A percentile compares a stretch with the other conserved stretches of the same genome.
Conservation (phyloP, 1,140 invertebrate species). For the Mamestra configurata region DNA sequence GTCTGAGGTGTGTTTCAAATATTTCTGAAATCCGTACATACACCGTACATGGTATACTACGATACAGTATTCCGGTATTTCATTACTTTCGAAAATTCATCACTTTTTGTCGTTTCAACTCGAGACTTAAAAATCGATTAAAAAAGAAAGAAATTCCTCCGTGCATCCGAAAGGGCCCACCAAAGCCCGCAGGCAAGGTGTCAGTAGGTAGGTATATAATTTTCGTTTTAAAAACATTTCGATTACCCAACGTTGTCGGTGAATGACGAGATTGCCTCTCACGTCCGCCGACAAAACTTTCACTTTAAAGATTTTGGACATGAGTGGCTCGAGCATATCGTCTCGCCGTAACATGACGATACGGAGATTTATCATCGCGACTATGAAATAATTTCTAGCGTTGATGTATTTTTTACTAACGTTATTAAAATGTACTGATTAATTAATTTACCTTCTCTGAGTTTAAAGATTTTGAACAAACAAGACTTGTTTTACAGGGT, state of each 20-base stretch:
- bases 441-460: no score
- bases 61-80: no score
- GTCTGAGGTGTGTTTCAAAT: no score
- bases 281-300: slow-evolving; percentile 75
- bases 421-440: background rate
- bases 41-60: no score
- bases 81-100: background rate
- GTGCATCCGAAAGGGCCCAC: slow-evolving; percentile 17
- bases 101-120: background rate
- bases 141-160: slow-evolving; percentile 12
- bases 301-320: slow-evolving; percentile 82
- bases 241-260: slow-evolving; percentile 74
- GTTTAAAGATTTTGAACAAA: background rate
- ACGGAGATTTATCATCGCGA: background rate
- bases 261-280: slow-evolving; percentile 78
- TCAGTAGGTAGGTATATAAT: slow-evolving; percentile 65
- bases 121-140: slow-evolving; percentile 5
- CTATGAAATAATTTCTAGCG: slow-evolving; percentile 22
- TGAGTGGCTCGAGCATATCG: slow-evolving; percentile 64
- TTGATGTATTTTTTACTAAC: slow-evolving; percentile 2
- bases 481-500: no score
- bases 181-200: slow-evolving; percentile 23
- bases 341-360: slow-evolving; percentile 17
- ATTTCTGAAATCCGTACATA: no score
- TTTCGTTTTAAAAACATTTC: slow-evolving; percentile 72